Conservation (phyloP, 2,888 invertebrate genomes). For the Linnaemya tessellans region DNA sequence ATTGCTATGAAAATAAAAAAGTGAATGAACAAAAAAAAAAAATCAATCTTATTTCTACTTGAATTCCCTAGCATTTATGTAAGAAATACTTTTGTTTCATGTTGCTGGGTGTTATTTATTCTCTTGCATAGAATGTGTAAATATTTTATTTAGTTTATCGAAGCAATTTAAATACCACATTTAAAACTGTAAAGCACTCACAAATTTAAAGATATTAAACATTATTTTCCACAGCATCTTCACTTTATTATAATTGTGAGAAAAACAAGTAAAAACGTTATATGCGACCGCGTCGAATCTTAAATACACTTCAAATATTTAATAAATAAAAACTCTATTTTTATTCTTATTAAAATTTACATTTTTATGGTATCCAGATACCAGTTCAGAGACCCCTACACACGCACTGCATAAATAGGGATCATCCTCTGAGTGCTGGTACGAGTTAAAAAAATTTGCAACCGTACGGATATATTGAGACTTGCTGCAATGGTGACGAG, state of each 20-base stretch:
- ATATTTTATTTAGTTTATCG: neutral
- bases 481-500: too few species aligned
- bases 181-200: neutral
- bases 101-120: neutral
- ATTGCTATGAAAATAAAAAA: constrained; percentile 2
- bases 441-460: too few species aligned
- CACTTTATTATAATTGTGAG: neutral
- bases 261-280: too few species aligned
- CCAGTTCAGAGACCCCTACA: too few species aligned
- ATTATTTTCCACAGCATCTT: neutral
- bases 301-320: too few species aligned
- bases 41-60: neutral
- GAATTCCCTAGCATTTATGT: neutral
- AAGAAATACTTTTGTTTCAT: neutral
- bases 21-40: neutral
- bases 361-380: too few species aligned
- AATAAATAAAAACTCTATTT: too few species aligned
- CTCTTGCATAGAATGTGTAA: neutral
- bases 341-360: too few species aligned
- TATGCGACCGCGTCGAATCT: too few species aligned
- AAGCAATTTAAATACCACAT: neutral
- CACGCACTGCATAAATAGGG: too few species aligned
- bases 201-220: neutral
- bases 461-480: too few species aligned
- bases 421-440: too few species aligned